Base-by-base conservation (phyloP, 2,888 invertebrate species). In the Mythimna lalbum region DNA sequence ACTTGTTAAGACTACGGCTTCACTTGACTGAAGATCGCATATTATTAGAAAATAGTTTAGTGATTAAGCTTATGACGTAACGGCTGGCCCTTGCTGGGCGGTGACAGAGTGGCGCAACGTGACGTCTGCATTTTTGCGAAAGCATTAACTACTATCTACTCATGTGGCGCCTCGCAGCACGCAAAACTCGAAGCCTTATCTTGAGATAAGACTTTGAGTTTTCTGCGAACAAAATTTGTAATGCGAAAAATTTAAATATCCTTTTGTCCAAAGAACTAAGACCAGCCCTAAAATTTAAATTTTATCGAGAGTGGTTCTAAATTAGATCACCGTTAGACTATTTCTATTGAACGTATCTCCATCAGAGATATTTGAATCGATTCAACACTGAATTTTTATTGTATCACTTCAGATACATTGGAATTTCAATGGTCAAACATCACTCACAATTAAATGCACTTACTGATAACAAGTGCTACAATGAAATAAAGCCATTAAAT, bases 31-130 rank as follows among this genome's bases (percentile, higher is more conserved):
- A 80, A 83, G 69, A 63, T 66, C 68, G 63, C 62, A 43, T n/a
- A 55, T 55, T 43, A 47, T 76, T 70, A 39, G 60, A 62, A 63
- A 55, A 57, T 57, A 36, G 61, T 73, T 55, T 60, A 79, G 63
- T 80, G 74, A 57, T 79, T 63, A 80, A 59, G 57, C 52, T 63
- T 63, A 49, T 64, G 80, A 75, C 74, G 80, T 59, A 73, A 74
- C 39, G 27, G 50, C 31, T 36, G 36, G n/a, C 62, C 73, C 47
- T 63, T 52, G 43, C n/a, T 33, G 47, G 56, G 64, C 47, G 65
- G 14, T 10, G 63, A 27, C 43, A 6, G 47, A n/a, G 31, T 67
- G 63, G 61, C 61, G 50, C 27, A 69, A 49, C 43, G 63, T 57
- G 47, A 47, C 64, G 68, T 60, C 39, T 60, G 31, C 57, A 57